These are phyloP conservation scores for Oryzias dopingdopingensis DNA, from an alignment of 2,797 vertebrate species.

Conservation along the genomic window DNA sequence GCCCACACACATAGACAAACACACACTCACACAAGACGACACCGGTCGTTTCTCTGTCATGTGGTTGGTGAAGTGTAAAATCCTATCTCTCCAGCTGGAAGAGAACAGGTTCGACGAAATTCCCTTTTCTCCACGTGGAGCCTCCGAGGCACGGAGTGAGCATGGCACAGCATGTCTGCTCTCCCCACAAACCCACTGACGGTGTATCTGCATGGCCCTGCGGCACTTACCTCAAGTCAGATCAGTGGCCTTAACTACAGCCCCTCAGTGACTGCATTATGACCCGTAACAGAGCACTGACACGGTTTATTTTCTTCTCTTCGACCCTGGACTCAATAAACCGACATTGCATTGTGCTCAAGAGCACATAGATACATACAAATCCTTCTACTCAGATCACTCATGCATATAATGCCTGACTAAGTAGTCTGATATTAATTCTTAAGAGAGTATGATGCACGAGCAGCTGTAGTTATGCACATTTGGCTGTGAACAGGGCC, in stretches of 20 bases:
- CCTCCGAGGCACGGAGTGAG: constrained; percentile 60
- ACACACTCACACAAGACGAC: constrained; percentile 51
- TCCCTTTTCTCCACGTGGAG: constrained; percentile 66
- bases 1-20: constrained; percentile 22
- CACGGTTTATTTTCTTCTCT: constrained; percentile 39
- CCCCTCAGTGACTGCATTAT: constrained; percentile 54
- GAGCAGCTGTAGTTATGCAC: constrained; percentile 70
- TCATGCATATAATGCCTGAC: constrained; percentile 48
- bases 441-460: constrained; percentile 40
- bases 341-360: constrained; percentile 35
- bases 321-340: constrained; percentile 40
- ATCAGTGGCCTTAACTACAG: constrained; percentile 29
- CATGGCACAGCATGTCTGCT: constrained; percentile 67
- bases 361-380: constrained; percentile 39
- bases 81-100: constrained; percentile 74
- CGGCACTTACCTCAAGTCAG: constrained; percentile 52
- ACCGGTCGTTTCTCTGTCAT: constrained; percentile 63
- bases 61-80: constrained; percentile 67
- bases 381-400: constrained; percentile 34
- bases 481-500: constrained; percentile 47
- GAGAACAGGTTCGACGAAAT: constrained; percentile 87
- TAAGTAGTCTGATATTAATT: constrained; percentile 54
- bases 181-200: constrained; percentile 35
- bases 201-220: constrained; percentile 53
- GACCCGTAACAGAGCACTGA: constrained; percentile 57